phyloP scores from a whole-genome alignment of 2,797 vertebrate genomes.

The Cebuella pygmaea region DNA sequence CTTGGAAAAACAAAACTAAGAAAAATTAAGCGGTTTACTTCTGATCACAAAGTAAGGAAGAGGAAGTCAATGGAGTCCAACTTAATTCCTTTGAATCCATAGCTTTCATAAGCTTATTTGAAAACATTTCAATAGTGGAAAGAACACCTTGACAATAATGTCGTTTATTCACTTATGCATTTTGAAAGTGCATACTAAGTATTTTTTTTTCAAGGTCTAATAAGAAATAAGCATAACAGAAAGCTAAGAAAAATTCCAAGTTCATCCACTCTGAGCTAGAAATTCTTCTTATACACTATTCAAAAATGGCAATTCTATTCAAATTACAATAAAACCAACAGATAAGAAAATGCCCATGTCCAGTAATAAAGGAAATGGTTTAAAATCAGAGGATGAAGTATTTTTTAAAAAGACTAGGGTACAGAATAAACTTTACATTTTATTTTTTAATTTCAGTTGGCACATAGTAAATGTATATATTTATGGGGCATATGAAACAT shows the following conservation, averaged over 20 bases:
- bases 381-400: neutral
- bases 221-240: constrained; percentile 3
- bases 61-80: neutral
- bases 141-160: neutral
- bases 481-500: neutral
- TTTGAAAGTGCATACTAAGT: neutral
- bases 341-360: neutral
- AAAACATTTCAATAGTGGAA: neutral
- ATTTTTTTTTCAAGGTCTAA: neutral
- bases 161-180: neutral
- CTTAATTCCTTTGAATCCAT: neutral
- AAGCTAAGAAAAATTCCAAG: neutral
- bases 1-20: neutral
- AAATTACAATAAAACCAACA: neutral
- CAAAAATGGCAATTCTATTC: neutral
- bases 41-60: neutral
- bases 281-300: neutral
- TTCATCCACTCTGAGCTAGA: neutral
- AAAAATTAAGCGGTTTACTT: neutral
- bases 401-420: neutral
- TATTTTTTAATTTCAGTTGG: neutral
- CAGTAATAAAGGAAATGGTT: neutral
- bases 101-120: neutral
- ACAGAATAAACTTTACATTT: neutral
- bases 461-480: neutral